These are phyloP conservation scores for Ophion obscuratus DNA, from an alignment of 2,888 invertebrate species.

Conservation along the genomic window DNA sequence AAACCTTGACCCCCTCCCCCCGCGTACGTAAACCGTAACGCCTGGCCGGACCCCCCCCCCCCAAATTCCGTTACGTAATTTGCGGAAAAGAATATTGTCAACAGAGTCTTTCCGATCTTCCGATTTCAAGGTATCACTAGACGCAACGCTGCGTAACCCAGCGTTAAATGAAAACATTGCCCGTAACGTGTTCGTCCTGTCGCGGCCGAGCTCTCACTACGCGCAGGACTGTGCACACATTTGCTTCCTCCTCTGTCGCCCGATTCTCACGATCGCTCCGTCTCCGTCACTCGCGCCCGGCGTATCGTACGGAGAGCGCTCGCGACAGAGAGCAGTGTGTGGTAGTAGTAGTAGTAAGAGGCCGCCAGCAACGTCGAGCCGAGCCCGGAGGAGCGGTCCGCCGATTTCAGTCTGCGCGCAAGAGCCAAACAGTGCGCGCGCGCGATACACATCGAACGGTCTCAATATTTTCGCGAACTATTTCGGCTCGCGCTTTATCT, in stretches of 20 bases:
- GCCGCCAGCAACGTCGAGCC: slow-evolving; percentile 62
- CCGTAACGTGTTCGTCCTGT: background rate
- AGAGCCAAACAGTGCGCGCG: slow-evolving; percentile 75
- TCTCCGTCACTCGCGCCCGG: background rate
- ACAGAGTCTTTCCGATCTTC: too few species aligned
- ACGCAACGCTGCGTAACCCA: too few species aligned
- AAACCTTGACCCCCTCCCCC: too few species aligned
- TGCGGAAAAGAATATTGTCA: too few species aligned
- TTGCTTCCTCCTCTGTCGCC: background rate
- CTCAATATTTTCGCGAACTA: background rate
- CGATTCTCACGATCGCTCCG: background rate
- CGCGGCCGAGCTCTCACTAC: background rate
- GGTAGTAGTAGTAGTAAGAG: slow-evolving; percentile 32
- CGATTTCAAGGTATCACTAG: too few species aligned
- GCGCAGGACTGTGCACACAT: background rate
- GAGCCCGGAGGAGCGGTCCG: slow-evolving; percentile 67
- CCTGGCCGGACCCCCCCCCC: too few species aligned
- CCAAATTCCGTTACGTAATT: too few species aligned
- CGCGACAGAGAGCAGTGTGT: background rate
- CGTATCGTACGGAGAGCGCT: background rate
- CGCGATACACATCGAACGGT: background rate
- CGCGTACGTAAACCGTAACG: too few species aligned
- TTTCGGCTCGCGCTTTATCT: background rate
- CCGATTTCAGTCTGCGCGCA: slow-evolving; percentile 80
- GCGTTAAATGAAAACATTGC: background rate